These are phyloP conservation scores for Leptocoma aspasia DNA, from an alignment of 2,113 vertebrate genomes.

Conservation along the genomic window DNA sequence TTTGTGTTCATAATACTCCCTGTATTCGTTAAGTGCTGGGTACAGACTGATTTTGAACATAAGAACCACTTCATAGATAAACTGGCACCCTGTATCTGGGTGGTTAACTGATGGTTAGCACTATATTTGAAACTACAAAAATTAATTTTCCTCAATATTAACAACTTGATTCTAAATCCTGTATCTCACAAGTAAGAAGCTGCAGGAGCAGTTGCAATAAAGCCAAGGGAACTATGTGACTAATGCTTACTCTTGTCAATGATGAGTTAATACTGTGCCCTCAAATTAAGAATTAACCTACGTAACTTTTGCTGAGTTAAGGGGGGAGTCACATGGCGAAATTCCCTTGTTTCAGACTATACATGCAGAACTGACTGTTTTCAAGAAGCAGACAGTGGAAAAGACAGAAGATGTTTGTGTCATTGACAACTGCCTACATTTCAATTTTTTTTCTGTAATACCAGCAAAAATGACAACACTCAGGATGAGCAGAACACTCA, in stretches of 20 bases:
- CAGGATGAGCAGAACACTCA: not conserved
- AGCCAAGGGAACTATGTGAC: not conserved
- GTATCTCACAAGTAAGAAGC: not conserved
- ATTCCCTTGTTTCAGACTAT: not conserved
- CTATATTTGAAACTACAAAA: not conserved
- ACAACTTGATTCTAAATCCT: not conserved
- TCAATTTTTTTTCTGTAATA: conserved; percentile 5
- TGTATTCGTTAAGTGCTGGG: not conserved
- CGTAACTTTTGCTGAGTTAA: not conserved
- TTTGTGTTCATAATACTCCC: not conserved
- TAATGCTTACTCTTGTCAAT: not conserved
- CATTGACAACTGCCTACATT: conserved; percentile 30
- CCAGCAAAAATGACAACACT: not conserved
- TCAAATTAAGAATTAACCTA: not conserved
- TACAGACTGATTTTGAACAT: not conserved
- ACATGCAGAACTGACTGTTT: conserved; percentile 12
- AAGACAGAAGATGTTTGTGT: not conserved
- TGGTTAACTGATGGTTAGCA: not conserved
- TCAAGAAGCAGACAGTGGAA: conserved; percentile 14
- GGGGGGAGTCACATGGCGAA: not conserved
- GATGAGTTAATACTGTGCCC: not conserved
- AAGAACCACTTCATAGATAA: not conserved
- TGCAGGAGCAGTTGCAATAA: not conserved
- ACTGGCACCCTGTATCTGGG: not conserved
- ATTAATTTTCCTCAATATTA: not conserved